Evolutionary conservation across 2,888 invertebrate species (phyloP).

Genomic region (Apamea sordens): DNA sequence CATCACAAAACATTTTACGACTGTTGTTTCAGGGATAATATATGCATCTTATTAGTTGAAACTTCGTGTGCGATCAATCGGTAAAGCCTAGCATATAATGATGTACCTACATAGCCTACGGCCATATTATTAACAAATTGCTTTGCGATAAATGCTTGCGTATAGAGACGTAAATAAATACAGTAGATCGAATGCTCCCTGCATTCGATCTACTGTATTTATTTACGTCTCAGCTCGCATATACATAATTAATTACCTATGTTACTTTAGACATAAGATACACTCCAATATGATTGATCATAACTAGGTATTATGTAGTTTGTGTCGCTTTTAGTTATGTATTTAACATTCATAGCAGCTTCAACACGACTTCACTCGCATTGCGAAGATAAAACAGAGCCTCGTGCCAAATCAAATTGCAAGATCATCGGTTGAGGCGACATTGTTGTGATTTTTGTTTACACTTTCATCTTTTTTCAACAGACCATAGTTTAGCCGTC

Average conservation of each 20-base stretch:
- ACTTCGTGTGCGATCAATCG: conserved; percentile 12
- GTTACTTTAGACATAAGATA: neutral
- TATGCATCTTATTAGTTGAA: conserved; percentile 19
- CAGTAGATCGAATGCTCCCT: neutral
- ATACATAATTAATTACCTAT: neutral
- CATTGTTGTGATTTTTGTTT: conserved; percentile 8
- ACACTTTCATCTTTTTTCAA: neutral
- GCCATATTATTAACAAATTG: conserved; percentile 39
- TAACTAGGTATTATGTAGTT: neutral
- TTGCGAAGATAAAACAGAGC: neutral
- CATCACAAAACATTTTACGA: conserved; percentile 33
- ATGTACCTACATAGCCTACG: conserved; percentile 7
- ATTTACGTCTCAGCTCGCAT: neutral
- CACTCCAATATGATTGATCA: neutral
- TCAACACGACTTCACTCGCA: neutral
- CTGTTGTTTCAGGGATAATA: neutral
- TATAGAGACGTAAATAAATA: conserved; percentile 14
- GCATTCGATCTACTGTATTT: no score
- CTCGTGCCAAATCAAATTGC: conserved; percentile 2
- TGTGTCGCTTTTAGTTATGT: neutral
- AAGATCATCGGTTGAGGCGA: neutral
- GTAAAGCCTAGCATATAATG: conserved; percentile 13
- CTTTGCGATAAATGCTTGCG: conserved; percentile 12
- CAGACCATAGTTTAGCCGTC: neutral
- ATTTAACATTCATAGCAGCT: conserved; percentile 1